phyloP scores from a whole-genome alignment of 1,140 invertebrate species.

The Aleiodes sp. region DNA sequence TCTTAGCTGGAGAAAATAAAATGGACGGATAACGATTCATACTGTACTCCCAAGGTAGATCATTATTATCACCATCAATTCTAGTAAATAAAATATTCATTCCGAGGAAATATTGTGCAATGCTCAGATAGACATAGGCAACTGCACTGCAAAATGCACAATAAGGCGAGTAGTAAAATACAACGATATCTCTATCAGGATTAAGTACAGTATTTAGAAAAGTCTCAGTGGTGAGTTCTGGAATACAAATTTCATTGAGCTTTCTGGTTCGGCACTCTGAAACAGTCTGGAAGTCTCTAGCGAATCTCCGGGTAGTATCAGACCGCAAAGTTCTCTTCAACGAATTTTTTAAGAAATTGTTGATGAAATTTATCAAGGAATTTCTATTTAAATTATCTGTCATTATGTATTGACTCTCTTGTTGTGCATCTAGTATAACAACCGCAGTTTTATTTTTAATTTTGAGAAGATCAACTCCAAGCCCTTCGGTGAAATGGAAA shows the following conservation, averaged over 20 bases:
- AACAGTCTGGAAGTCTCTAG: conserved; percentile 44
- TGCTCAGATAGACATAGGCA: conserved; percentile 71
- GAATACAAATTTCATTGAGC: conserved; percentile 59
- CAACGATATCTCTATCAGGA: conserved; percentile 72
- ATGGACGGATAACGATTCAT: conserved; percentile 79
- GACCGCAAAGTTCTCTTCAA: conserved; percentile 68
- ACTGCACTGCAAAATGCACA: conserved; percentile 79
- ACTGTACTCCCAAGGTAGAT: conserved; percentile 83
- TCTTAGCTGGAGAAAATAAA: conserved; percentile 75
- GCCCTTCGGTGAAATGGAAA: conserved; percentile 76
- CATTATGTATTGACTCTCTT: conserved; percentile 75
- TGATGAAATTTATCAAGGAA: conserved; percentile 72
- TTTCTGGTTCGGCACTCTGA: conserved; percentile 42
- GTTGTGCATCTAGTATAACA: conserved; percentile 78
- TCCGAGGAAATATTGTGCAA: conserved; percentile 71
- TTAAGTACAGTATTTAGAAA: conserved; percentile 66
- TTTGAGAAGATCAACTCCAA: conserved; percentile 75
- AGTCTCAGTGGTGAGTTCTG: conserved; percentile 68
- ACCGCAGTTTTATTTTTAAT: conserved; percentile 73
- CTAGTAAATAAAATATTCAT: conserved; percentile 73
- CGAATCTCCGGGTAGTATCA: conserved; percentile 45
- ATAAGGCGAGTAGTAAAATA: conserved; percentile 76
- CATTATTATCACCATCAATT: conserved; percentile 82
- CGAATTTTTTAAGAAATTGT: conserved; percentile 70
- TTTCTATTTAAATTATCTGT: conserved; percentile 68